phyloP scores from a whole-genome alignment of 2,113 vertebrate genomes.

The Telmatochromis sp. region DNA sequence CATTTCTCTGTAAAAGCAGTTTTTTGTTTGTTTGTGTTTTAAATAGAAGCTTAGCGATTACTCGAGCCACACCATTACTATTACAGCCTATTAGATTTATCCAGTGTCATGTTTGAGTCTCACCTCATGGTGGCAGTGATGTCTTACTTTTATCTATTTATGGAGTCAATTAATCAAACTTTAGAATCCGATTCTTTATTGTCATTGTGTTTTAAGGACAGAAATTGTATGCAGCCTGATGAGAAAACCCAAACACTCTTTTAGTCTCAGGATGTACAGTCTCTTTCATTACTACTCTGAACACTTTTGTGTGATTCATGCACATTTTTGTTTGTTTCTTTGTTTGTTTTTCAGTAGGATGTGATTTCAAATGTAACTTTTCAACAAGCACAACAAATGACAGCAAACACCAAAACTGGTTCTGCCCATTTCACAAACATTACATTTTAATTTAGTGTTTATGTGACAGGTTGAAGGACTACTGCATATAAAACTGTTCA shows the following conservation, averaged over 20 bases:
- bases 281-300: neutral
- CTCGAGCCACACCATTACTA: neutral
- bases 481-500: too few relatives aligned
- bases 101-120: neutral
- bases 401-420: neutral
- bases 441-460: neutral
- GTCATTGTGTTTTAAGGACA: neutral
- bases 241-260: neutral
- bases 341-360: neutral
- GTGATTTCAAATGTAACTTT: neutral
- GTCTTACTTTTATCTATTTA: neutral
- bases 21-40: neutral
- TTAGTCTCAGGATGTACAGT: accelerated
- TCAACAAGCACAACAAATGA: neutral
- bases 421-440: neutral
- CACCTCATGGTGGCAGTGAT: neutral
- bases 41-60: neutral
- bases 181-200: accelerated
- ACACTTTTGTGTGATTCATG: neutral
- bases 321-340: accelerated
- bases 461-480: too few relatives aligned
- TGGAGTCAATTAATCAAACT: neutral
- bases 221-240: accelerated
- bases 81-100: neutral
- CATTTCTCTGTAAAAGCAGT: accelerated